Evolutionary conservation across 2,797 vertebrate genomes (phyloP).

Genomic region (Sebastes oblongus): DNA sequence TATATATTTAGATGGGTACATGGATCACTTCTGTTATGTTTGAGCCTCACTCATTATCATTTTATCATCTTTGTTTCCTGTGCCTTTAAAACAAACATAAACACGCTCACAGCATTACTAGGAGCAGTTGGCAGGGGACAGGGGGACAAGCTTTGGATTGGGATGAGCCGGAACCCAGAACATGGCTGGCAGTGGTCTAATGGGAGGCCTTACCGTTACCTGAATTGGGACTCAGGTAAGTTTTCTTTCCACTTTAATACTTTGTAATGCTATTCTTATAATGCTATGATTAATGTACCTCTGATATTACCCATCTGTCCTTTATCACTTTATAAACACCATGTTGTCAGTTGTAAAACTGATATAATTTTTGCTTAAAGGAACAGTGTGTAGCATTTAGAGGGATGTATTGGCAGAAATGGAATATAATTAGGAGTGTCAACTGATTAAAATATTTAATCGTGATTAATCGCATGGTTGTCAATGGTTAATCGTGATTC

Average conservation of each 20-base stretch:
- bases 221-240: slow-evolving; percentile 91
- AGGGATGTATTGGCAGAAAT: too few relatives aligned
- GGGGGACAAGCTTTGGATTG: slow-evolving; percentile 83
- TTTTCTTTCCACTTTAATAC: neutral
- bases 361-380: neutral
- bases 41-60: neutral
- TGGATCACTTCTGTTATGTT: neutral
- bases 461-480: too few relatives aligned
- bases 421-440: too few relatives aligned
- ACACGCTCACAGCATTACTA: slow-evolving; percentile 34
- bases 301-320: neutral
- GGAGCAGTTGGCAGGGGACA: rapidly evolving
- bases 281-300: neutral
- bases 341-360: neutral
- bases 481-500: too few relatives aligned
- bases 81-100: neutral
- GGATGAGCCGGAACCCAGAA: slow-evolving; percentile 83
- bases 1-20: neutral
- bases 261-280: neutral
- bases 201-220: slow-evolving; percentile 85
- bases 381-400: neutral
- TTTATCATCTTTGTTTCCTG: neutral
- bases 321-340: neutral
- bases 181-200: slow-evolving; percentile 90
- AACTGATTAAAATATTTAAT: too few relatives aligned